These are phyloP conservation scores for Bombus vancouverensis DNA, from an alignment of 1,140 invertebrate genomes.

Conservation along the genomic window DNA sequence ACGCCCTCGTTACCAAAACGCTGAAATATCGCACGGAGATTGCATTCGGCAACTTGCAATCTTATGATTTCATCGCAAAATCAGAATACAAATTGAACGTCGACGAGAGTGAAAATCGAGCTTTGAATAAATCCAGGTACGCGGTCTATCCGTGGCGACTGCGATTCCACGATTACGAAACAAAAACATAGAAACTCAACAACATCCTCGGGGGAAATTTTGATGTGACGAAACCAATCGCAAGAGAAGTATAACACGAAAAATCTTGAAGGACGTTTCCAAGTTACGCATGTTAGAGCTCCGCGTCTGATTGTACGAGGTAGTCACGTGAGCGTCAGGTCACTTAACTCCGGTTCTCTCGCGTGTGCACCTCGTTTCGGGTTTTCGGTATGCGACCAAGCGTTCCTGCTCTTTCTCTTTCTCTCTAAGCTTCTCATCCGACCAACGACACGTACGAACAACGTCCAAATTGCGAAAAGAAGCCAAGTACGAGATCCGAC, in stretches of 20 bases:
- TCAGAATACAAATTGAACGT: too few relatives aligned
- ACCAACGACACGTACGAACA: not conserved
- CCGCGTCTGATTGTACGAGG: constrained; percentile 57
- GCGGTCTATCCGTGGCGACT: too few relatives aligned
- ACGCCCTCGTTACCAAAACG: too few relatives aligned
- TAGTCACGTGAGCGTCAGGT: constrained; percentile 60
- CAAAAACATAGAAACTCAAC: not conserved
- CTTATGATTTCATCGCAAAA: too few relatives aligned
- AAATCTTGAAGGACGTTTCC: not conserved
- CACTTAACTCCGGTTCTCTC: constrained; percentile 62
- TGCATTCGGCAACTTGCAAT: too few relatives aligned
- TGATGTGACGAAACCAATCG: not conserved
- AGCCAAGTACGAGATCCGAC: not conserved
- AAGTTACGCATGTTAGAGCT: constrained; percentile 36
- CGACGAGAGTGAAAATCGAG: too few relatives aligned
- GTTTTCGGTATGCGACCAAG: constrained; percentile 58
- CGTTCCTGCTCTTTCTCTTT: constrained; percentile 23
- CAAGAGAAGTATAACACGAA: not conserved
- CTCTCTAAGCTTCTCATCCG: not conserved
- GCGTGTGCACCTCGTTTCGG: constrained; percentile 58
- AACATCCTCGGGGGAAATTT: not conserved
- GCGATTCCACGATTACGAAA: too few relatives aligned
- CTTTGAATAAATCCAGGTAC: too few relatives aligned
- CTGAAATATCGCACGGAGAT: too few relatives aligned
- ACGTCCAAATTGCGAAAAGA: not conserved